Conservation (phyloP, 2,797 vertebrate genomes). For the Rhyacichthys aspro region DNA sequence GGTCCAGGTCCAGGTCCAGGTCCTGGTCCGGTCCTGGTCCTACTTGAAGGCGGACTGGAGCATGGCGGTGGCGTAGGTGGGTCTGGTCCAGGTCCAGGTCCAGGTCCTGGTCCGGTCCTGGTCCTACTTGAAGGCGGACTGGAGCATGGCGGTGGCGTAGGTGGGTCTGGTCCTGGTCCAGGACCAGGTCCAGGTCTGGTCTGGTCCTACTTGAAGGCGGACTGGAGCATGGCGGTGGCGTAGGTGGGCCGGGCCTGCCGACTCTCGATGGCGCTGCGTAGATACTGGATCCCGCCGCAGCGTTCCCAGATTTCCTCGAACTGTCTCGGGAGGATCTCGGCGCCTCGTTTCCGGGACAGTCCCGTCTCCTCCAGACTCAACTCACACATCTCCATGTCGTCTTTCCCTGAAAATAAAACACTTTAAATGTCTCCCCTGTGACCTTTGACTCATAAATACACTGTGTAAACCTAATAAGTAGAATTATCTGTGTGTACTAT, state of each 20-base stretch:
- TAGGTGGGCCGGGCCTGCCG: slow-evolving; percentile 93
- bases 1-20: no score
- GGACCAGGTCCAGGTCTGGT: no score
- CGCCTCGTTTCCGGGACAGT: slow-evolving; percentile 91
- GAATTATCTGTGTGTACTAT: no score
- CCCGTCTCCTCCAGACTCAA: slow-evolving; percentile 97
- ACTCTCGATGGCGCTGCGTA: slow-evolving; percentile 92
- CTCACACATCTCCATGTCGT: slow-evolving; percentile 99
- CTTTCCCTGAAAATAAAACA: slow-evolving; percentile 94
- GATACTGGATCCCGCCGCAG: slow-evolving; percentile 93
- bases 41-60: no score
- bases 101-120: not conserved
- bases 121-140: not conserved
- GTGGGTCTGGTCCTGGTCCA: slow-evolving; percentile 24
- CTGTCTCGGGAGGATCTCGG: slow-evolving; percentile 92
- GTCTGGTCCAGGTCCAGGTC: no score
- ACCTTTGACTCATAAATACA: no score
- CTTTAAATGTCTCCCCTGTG: no score
- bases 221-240: slow-evolving; percentile 96
- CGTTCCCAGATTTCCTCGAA: slow-evolving; percentile 98
- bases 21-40: no score
- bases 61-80: no score
- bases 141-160: not conserved
- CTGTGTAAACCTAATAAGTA: no score
- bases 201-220: slow-evolving; percentile 78